Conservation (phyloP, 1,140 invertebrate species). For the Acromyrmex heyeri region DNA sequence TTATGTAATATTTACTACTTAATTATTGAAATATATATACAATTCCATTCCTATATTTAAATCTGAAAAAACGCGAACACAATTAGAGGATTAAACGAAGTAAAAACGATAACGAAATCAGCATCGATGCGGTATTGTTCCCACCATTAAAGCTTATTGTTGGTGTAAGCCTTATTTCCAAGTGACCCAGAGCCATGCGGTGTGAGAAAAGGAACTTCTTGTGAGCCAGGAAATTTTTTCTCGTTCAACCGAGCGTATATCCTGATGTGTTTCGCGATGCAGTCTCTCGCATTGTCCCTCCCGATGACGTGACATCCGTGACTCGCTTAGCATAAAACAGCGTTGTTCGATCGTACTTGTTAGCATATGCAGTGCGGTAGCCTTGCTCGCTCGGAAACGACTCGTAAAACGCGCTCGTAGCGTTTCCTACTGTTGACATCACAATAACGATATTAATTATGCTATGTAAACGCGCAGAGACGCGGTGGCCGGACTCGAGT, state of each 20-base stretch:
- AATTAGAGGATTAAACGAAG: not conserved
- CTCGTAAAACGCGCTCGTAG: constrained; percentile 70
- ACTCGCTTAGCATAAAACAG: constrained; percentile 76
- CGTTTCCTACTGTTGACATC: constrained; percentile 71
- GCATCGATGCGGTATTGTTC: not conserved
- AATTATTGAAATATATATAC: not conserved
- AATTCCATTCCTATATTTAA: not conserved
- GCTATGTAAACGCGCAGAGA: constrained; percentile 41
- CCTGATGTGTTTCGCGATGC: constrained; percentile 67
- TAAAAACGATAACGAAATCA: not conserved
- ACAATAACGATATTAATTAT: constrained; percentile 79
- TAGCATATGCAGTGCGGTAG: constrained; percentile 73
- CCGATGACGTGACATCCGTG: constrained; percentile 66
- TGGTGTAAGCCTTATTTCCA: constrained; percentile 11
- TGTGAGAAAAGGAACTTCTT: constrained; percentile 35
- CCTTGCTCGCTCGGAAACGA: constrained; percentile 63
- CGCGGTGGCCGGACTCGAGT: not conserved
- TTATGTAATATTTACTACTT: not conserved
- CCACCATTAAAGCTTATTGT: constrained; percentile 22
- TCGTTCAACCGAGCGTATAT: constrained; percentile 55
- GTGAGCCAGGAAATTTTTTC: constrained; percentile 37
- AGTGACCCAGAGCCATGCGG: constrained; percentile 17
- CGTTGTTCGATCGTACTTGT: constrained; percentile 74
- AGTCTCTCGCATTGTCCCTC: constrained; percentile 66
- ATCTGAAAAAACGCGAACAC: not conserved